A percentile compares a stretch with the other conserved stretches of the same genome.
Evolutionary conservation across 2,888 invertebrate genomes (phyloP).

Genomic region (Stenodema calcarata): DNA sequence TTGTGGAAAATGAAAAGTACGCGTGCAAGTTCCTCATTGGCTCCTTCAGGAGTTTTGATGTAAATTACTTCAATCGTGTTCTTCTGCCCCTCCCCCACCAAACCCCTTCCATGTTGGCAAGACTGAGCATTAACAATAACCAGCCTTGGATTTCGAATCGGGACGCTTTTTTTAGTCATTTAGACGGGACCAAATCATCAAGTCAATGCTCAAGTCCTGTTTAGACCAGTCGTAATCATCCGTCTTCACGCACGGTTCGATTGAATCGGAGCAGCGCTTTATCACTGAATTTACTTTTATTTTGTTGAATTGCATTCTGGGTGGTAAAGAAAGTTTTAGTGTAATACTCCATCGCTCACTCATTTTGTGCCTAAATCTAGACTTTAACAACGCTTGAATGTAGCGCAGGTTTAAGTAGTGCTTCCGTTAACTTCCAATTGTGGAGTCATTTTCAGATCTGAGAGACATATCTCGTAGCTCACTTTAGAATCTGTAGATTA

Average conservation of each 20-base stretch:
- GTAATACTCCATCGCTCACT: neutral
- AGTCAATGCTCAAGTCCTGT: conserved; percentile 10
- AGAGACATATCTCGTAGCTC: conserved; percentile 23
- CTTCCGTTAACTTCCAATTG: conserved; percentile 3
- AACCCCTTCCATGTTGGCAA: neutral
- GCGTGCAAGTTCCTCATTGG: too few relatives aligned
- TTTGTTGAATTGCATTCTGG: neutral
- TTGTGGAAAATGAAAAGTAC: too few relatives aligned
- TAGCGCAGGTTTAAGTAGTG: conserved; percentile 5
- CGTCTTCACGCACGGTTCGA: neutral
- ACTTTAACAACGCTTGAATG: neutral
- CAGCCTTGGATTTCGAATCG: neutral
- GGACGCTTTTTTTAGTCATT: neutral
- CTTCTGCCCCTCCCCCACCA: too few relatives aligned
- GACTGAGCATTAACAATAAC: neutral
- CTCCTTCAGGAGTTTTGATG: too few relatives aligned
- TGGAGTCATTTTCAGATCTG: neutral
- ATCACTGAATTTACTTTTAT: neutral
- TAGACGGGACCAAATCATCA: conserved; percentile 5
- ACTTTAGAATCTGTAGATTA: neutral
- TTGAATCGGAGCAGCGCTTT: neutral
- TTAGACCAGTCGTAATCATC: neutral
- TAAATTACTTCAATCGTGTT: neutral
- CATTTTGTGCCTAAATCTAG: neutral
- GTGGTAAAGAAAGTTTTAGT: neutral